A percentile compares a stretch with the other conserved stretches of the same genome.
phyloP scores from a whole-genome alignment of 2,113 vertebrate genomes.

The Typhlomys cinereus region DNA sequence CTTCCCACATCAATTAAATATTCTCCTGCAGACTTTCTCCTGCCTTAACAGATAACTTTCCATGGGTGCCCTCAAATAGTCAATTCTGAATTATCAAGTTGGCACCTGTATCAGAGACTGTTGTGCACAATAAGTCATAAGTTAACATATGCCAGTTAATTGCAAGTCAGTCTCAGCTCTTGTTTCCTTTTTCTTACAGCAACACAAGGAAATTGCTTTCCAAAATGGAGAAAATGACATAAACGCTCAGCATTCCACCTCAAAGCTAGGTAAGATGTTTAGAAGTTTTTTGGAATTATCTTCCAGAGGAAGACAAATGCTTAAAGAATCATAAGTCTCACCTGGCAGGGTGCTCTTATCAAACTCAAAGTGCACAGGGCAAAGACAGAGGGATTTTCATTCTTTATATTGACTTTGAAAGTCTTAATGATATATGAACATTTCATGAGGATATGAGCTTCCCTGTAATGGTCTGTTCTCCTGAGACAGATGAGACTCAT shows the following conservation, averaged over 20 bases:
- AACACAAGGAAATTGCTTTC: background rate
- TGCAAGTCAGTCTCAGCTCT: constrained; percentile 9
- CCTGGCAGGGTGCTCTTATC: constrained; percentile 26
- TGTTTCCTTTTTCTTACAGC: background rate
- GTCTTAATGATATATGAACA: constrained; percentile 65
- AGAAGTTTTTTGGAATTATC: constrained; percentile 55
- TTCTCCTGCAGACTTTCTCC: no score
- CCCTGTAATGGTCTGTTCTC: constrained; percentile 63
- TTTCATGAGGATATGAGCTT: constrained; percentile 65
- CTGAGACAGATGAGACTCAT: constrained; percentile 67
- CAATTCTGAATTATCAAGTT: no score
- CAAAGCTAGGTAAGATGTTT: constrained; percentile 13
- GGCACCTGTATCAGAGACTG: no score
- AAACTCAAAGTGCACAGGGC: constrained; percentile 37
- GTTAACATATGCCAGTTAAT: background rate
- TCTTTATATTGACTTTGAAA: constrained; percentile 60
- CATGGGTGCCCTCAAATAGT: no score
- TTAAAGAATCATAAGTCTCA: constrained; percentile 11
- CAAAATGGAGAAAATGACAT: background rate
- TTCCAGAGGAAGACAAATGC: constrained; percentile 35
- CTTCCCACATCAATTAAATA: no score
- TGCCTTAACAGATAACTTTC: no score
- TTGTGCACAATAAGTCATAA: constrained; percentile 31
- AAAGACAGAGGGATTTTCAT: constrained; percentile 42
- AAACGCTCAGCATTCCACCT: constrained; percentile 30